Evolutionary conservation across 2,888 invertebrate genomes (phyloP).

Genomic region (Campoletis raptor): DNA sequence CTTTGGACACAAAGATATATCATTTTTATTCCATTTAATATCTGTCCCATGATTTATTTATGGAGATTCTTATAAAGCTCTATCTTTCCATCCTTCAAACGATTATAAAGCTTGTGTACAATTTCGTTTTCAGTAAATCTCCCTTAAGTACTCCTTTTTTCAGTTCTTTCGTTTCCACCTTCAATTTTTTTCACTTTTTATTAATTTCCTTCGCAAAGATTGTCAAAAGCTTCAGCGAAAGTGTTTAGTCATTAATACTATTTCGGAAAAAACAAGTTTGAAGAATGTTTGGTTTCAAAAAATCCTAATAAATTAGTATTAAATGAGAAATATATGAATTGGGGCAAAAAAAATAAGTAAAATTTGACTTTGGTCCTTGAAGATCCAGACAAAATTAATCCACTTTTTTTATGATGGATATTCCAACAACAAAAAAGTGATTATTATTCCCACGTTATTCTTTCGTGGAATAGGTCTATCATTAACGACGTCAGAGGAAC

Average conservation of each 20-base stretch:
- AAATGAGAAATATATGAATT: neutral
- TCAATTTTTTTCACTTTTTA: neutral
- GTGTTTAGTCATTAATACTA: neutral
- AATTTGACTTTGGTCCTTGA: neutral
- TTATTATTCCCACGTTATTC: neutral
- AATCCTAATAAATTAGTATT: neutral
- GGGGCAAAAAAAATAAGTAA: neutral
- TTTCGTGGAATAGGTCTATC: constrained; percentile 27
- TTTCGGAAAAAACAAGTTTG: neutral
- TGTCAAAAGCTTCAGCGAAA: neutral
- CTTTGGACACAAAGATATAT: neutral
- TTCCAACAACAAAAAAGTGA: neutral
- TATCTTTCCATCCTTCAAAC: neutral
- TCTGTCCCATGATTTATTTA: neutral
- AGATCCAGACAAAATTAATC: constrained; percentile 12
- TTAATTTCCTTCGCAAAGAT: neutral
- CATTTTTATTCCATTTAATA: neutral
- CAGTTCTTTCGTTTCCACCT: neutral
- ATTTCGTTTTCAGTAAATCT: neutral
- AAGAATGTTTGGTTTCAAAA: neutral
- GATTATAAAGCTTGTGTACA: neutral
- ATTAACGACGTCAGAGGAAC: constrained; percentile 41
- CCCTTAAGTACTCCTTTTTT: neutral
- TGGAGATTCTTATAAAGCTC: neutral
- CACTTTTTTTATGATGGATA: neutral